phyloP scores from a whole-genome alignment of 2,113 vertebrate species.

The Thamnaconus septentrionalis region DNA sequence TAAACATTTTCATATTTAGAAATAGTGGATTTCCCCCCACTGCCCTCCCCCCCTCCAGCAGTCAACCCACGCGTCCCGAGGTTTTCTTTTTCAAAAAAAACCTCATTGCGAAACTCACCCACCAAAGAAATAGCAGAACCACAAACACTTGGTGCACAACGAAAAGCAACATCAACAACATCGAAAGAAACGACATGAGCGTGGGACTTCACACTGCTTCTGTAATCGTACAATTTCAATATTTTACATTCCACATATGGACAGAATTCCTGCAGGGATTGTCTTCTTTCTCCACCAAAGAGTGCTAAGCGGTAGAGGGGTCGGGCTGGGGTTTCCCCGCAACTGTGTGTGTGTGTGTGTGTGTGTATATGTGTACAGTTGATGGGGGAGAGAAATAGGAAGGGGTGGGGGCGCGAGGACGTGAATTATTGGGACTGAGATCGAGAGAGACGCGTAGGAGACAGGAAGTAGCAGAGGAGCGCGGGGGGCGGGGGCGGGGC shows the following conservation, averaged over 20 bases:
- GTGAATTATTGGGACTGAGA: no score
- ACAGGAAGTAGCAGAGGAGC: neutral
- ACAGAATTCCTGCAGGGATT: conserved; percentile 61
- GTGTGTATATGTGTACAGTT: conserved; percentile 1
- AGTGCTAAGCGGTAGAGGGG: conserved; percentile 31
- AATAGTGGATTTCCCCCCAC: conserved; percentile 20
- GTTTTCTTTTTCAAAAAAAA: neutral
- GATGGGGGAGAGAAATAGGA: conserved; percentile 1
- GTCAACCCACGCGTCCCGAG: conserved; percentile 13
- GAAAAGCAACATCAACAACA: conserved; percentile 50
- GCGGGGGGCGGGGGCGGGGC: neutral
- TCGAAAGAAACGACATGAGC: conserved; percentile 40
- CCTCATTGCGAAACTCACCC: conserved; percentile 11
- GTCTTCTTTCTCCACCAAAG: conserved; percentile 57
- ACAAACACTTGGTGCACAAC: conserved; percentile 52
- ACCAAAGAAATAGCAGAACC: conserved; percentile 32
- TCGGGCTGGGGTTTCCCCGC: neutral
- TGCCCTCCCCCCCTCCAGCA: conserved; percentile 14
- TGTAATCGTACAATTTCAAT: conserved; percentile 59
- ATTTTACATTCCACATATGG: conserved; percentile 73
- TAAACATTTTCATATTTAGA: conserved; percentile 11
- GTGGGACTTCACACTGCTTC: conserved; percentile 51
- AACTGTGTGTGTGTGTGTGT: neutral
- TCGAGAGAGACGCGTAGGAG: neutral
- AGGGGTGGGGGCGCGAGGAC: no score